Conservation (phyloP, 1,140 invertebrate genomes). For the Drosophila littoralis region DNA sequence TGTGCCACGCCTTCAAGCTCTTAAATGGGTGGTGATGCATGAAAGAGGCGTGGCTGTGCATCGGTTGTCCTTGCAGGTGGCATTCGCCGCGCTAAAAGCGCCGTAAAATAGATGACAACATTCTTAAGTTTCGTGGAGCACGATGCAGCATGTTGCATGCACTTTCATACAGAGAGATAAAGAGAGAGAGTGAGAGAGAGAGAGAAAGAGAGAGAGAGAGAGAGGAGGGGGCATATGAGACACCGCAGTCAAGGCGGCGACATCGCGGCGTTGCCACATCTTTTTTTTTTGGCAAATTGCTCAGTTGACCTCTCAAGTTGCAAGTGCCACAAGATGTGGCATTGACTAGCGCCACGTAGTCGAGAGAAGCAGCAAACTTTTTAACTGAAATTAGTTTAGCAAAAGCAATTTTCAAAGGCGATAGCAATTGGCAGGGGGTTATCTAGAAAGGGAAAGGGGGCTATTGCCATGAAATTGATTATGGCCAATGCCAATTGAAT, state of each 20-base stretch:
- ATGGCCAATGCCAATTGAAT: conserved; percentile 29
- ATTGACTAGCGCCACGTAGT: conserved; percentile 30
- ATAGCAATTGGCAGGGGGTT: no score
- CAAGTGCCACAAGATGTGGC: conserved; percentile 21
- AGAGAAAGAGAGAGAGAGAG: no score
- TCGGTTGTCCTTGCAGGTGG: conserved; percentile 31
- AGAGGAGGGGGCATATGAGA: neutral
- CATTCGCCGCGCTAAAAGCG: conserved; percentile 53
- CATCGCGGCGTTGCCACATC: conserved; percentile 21
- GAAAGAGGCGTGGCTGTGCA: no score
- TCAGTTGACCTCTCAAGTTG: conserved; percentile 39
- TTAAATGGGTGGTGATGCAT: no score
- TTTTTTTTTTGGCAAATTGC: conserved; percentile 60
- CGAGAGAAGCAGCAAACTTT: conserved; percentile 7
- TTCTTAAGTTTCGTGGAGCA: conserved; percentile 13
- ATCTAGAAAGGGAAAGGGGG: neutral
- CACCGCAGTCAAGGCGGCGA: conserved; percentile 27
- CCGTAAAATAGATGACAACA: conserved; percentile 48
- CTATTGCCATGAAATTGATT: conserved; percentile 14
- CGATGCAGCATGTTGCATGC: conserved; percentile 20
- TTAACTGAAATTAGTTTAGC: conserved; percentile 57
- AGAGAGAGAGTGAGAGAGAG: no score
- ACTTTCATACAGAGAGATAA: neutral
- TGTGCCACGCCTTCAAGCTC: neutral
- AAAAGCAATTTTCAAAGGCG: conserved; percentile 1